Percentiles rank a stretch among this genome's conserved stretches.
Conservation (phyloP, 2,797 vertebrate genomes). For the Natrix natrix region DNA sequence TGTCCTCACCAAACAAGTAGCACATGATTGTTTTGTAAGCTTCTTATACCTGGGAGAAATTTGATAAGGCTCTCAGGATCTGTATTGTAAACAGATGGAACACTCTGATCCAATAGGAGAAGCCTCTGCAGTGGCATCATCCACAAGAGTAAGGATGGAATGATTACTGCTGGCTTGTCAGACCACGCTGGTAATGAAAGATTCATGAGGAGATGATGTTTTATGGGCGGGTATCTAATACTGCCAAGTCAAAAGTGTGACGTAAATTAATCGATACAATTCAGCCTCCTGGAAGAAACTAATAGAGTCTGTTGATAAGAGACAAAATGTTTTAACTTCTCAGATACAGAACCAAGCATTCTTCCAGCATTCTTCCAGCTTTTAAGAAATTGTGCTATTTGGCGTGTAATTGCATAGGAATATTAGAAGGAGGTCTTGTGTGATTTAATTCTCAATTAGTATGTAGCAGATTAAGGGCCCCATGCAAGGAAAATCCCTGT, state of each 20-base stretch:
- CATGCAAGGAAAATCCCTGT: not conserved
- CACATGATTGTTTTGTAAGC: slow-evolving; percentile 72
- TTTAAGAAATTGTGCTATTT: not conserved
- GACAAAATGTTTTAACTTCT: not conserved
- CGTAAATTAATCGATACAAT: slow-evolving; percentile 66
- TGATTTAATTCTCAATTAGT: not conserved
- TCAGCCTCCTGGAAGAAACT: slow-evolving; percentile 59
- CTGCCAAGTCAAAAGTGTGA: slow-evolving; percentile 60
- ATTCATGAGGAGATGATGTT: slow-evolving; percentile 70
- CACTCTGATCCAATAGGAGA: slow-evolving; percentile 71
- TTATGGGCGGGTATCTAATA: slow-evolving; percentile 61
- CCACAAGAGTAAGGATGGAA: slow-evolving; percentile 49
- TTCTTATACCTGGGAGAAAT: slow-evolving; percentile 61
- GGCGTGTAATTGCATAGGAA: not conserved
- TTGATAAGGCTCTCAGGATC: slow-evolving; percentile 68
- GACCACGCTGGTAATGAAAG: slow-evolving; percentile 69
- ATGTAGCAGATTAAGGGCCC: not conserved
- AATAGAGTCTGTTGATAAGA: slow-evolving; percentile 59
- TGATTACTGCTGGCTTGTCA: slow-evolving; percentile 56
- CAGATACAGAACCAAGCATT: not conserved
- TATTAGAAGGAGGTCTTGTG: not conserved
- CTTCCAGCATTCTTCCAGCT: not conserved
- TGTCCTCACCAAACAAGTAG: slow-evolving; percentile 66
- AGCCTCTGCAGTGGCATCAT: slow-evolving; percentile 66
- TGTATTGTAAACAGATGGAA: slow-evolving; percentile 61